Percentiles rank a stretch among this genome's conserved stretches.
phyloP scores from a whole-genome alignment of 2,797 vertebrate genomes.

The Pangasius krempfi region DNA sequence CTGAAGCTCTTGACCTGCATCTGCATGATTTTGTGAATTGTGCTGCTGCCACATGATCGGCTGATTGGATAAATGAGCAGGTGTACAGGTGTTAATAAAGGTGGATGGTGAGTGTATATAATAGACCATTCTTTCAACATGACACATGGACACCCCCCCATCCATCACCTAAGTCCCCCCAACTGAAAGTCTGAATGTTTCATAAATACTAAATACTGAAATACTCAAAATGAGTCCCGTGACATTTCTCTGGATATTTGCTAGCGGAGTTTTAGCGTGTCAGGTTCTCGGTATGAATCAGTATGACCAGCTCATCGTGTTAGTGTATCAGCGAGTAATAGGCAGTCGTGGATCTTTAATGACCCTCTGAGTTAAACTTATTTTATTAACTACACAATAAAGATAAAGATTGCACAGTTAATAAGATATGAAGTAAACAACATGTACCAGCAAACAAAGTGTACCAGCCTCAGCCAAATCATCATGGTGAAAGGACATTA shows the following conservation, averaged over 20 bases:
- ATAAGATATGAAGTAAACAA: background rate
- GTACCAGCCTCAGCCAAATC: background rate
- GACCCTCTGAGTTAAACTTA: background rate
- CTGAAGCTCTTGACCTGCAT: no score
- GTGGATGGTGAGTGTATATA: no score
- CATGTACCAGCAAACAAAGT: background rate
- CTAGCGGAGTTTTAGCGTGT: background rate
- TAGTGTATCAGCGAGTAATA: no score
- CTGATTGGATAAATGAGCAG: no score
- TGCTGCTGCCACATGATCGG: no score
- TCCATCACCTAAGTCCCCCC: no score
- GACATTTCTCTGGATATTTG: background rate
- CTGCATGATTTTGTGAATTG: no score
- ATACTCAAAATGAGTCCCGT: background rate
- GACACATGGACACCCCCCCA: no score
- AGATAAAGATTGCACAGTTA: background rate
- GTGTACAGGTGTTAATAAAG: background rate
- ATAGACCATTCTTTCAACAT: no score
- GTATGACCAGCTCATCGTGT: background rate
- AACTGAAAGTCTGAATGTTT: background rate
- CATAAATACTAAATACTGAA: background rate
- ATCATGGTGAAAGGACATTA: background rate
- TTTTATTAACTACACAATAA: background rate
- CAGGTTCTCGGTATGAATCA: background rate
- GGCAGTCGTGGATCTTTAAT: constrained; percentile 27